Conservation (phyloP, 2,113 vertebrate species). For the Mustela nigripes region DNA sequence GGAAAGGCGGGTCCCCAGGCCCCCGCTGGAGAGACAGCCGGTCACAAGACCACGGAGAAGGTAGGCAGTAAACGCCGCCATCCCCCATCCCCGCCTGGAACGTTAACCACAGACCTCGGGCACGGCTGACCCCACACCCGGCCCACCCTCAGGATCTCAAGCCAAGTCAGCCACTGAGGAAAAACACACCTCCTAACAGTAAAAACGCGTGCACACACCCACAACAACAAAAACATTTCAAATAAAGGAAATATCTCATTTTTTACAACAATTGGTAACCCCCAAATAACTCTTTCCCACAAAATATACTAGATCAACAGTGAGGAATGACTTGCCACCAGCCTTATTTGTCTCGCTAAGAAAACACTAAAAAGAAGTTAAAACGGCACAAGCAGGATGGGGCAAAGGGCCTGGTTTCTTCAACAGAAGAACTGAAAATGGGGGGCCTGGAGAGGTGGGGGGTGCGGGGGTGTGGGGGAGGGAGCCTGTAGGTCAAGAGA, state of each 20-base stretch:
- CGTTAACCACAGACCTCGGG: not conserved
- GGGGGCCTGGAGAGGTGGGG: too few species aligned
- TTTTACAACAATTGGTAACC: not conserved
- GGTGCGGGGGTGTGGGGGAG: too few species aligned
- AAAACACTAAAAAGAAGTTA: not conserved
- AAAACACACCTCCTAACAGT: not conserved
- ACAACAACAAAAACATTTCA: not conserved
- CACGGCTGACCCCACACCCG: not conserved
- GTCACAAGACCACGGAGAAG: not conserved
- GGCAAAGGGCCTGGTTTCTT: not conserved
- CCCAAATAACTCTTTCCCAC: not conserved
- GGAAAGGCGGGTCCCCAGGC: not conserved
- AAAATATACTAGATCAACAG: not conserved
- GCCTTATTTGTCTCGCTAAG: not conserved
- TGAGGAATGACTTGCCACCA: not conserved
- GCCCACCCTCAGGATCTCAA: not conserved
- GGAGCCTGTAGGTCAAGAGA: not conserved
- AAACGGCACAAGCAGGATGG: not conserved
- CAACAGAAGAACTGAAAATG: not conserved
- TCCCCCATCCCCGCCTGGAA: too few species aligned
- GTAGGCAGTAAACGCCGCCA: accelerated
- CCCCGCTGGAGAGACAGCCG: accelerated
- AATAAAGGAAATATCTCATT: not conserved
- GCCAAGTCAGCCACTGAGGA: too few species aligned
- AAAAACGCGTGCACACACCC: not conserved